A percentile compares a stretch with the other conserved stretches of the same genome.
Conservation (phyloP, 2,113 vertebrate species). For the Mandrillus leucophaeus region DNA sequence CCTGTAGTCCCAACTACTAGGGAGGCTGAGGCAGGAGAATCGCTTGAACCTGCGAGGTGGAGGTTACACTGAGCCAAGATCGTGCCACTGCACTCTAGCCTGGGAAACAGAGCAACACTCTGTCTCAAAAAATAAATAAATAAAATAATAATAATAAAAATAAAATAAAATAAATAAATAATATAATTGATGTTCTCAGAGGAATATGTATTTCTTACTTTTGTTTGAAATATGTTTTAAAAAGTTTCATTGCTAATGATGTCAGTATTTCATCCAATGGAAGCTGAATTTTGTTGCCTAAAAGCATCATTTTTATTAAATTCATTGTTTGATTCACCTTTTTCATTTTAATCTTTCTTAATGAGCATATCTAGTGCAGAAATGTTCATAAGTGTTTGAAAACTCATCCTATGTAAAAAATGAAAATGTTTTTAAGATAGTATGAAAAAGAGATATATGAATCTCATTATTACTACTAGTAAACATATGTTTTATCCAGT, state of each 20-base stretch:
- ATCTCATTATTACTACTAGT: not conserved
- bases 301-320: constrained; percentile 80
- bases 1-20: no score
- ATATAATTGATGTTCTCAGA: not conserved
- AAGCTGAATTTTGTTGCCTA: constrained; percentile 77
- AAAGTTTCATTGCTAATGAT: constrained; percentile 57
- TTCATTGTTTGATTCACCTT: constrained; percentile 74
- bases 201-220: not conserved
- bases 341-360: constrained; percentile 74
- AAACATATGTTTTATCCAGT: not conserved
- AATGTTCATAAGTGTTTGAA: constrained; percentile 61
- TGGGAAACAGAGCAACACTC: no score
- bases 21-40: no score
- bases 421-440: not conserved
- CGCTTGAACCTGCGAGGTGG: no score
- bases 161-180: not conserved
- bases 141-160: no score
- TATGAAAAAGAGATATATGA: not conserved
- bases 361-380: constrained; percentile 65
- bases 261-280: constrained; percentile 68
- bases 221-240: constrained; percentile 68
- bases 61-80: no score
- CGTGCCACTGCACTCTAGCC: no score
- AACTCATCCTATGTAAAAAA: constrained; percentile 17
- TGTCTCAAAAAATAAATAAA: no score